Base-by-base conservation (phyloP, 2,797 vertebrate genomes). In the Petrocephalus sullivani region DNA sequence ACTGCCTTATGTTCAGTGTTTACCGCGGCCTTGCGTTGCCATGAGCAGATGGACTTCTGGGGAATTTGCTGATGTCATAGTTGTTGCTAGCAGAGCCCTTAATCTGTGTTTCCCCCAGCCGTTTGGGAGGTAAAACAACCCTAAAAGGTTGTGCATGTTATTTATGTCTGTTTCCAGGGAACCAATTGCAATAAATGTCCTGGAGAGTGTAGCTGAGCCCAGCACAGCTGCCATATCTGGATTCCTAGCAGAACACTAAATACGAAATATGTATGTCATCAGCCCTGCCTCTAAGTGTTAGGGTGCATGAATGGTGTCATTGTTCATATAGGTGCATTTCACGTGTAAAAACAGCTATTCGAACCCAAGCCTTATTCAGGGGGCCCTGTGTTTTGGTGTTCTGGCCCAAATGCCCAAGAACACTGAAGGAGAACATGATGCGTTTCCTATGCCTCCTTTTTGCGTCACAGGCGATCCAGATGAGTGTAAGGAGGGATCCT, bases 51-150 rank as follows among this genome's bases (percentile, higher is more conserved):
- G 85, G 41, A 64, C 19, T 87, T 67, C 28, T 75, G 53, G 28
- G 87, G 87, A 75, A 87, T 54, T 28, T 61, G 61, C 49, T 87
- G 86, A 87, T 54, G 64, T 87, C 49, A 75, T 75, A 54, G 64
- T 56, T 75, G 67, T 10, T 67, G 58, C 49, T 87, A 87, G 64
- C 23, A 51, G 46, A 54, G 21, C 67, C 64, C 64, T 75, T 33
- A 87, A 87, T 87, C 64, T 54, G 23, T 14, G 21, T 16, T 16
- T 56, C 64, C 33, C 51, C 51, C 6, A 54, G 53, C 67, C 19
- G 28, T 87, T 78, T 78, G 49, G 16, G 87, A 37, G 87, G 51
- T 19, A 51, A 78, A 56, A 37, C 19, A 2, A 78, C 75, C 61
- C 53, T 81, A 82, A 64, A 87, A 87, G 85, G 85, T 61, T 64